Conservation (phyloP, 2,888 invertebrate genomes). For the Ormyrus thymus region DNA sequence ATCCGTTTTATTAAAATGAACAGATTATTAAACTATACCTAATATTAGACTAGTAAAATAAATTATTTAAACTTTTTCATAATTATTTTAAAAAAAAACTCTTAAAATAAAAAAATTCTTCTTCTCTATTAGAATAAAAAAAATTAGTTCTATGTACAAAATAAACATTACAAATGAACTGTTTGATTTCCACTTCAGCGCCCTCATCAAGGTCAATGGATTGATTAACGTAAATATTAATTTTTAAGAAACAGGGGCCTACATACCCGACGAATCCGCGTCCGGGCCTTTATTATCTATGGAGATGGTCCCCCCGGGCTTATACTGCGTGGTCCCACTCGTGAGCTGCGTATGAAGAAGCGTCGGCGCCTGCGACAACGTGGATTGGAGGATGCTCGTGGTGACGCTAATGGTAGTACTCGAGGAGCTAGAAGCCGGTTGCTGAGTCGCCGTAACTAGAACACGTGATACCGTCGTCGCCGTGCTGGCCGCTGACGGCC, state of each 20-base stretch:
- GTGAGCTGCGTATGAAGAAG: constrained; percentile 69
- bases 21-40: too few relatives aligned
- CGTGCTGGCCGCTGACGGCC: constrained; percentile 64
- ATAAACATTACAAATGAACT: neutral
- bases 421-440: constrained; percentile 32
- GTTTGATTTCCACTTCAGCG: constrained; percentile 10
- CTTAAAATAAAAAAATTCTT: too few relatives aligned
- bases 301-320: constrained; percentile 65
- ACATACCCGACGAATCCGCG: constrained; percentile 60
- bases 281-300: constrained; percentile 68
- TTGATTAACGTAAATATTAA: neutral
- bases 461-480: constrained; percentile 59
- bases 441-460: constrained; percentile 47
- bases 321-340: constrained; percentile 67
- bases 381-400: constrained; percentile 69
- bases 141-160: too few relatives aligned
- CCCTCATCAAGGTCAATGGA: too few relatives aligned
- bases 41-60: too few relatives aligned
- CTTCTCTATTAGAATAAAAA: too few relatives aligned
- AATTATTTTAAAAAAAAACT: too few relatives aligned
- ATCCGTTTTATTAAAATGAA: too few relatives aligned
- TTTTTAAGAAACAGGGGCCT: constrained; percentile 25
- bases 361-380: constrained; percentile 71
- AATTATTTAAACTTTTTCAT: too few relatives aligned
- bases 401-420: constrained; percentile 27